phyloP scores from a whole-genome alignment of 2,888 invertebrate species.

The Trachelus tabidus region DNA sequence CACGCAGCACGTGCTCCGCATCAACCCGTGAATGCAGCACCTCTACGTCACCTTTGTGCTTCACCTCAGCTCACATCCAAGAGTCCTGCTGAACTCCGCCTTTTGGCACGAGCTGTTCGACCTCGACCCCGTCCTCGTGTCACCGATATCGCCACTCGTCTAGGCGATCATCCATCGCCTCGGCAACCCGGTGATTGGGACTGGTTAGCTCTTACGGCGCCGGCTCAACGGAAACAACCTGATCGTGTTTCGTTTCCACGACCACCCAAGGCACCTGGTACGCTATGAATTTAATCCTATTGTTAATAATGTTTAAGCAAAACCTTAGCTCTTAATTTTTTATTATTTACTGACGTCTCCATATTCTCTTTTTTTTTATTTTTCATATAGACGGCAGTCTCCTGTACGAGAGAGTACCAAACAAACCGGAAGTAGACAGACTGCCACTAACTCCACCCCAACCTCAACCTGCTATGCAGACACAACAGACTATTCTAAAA shows the following conservation, averaged over 20 bases:
- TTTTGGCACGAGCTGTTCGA: constrained; percentile 57
- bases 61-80: constrained; percentile 59
- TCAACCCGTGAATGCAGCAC: constrained; percentile 66
- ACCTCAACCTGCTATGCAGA: constrained; percentile 58
- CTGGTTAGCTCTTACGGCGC: constrained; percentile 81
- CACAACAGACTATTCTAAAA: constrained; percentile 74
- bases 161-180: constrained; percentile 71
- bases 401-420: constrained; percentile 86
- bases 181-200: constrained; percentile 69
- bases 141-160: constrained; percentile 77
- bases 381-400: constrained; percentile 81
- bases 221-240: constrained; percentile 82
- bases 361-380: constrained; percentile 25
- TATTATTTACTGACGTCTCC: neutral
- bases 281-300: constrained; percentile 10
- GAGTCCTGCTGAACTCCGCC: constrained; percentile 54
- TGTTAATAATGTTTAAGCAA: neutral
- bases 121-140: constrained; percentile 67
- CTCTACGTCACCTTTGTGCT: constrained; percentile 62
- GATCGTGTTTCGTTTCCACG: constrained; percentile 88
- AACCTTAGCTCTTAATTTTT: constrained; percentile 3
- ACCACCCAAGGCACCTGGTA: constrained; percentile 89
- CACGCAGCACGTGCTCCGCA: constrained; percentile 91
- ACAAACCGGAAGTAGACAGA: constrained; percentile 80
- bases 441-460: constrained; percentile 68